Conservation (phyloP, 2,888 invertebrate genomes). For the Emmelina monodactyla region DNA sequence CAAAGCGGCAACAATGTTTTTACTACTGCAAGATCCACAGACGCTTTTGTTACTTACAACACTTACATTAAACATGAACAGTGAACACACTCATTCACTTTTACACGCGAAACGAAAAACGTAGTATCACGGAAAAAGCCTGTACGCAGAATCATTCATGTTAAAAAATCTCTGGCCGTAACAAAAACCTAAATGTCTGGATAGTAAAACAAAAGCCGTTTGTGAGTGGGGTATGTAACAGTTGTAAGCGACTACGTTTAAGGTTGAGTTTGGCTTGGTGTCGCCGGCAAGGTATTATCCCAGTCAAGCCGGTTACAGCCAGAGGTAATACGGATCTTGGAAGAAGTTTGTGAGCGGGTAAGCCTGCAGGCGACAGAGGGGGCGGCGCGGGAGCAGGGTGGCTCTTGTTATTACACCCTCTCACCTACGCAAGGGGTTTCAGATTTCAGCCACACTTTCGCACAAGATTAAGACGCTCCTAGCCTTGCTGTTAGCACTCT, state of each 20-base stretch:
- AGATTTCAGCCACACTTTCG: conserved; percentile 46
- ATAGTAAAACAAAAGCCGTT: conserved; percentile 22
- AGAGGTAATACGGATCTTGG: conserved; percentile 53
- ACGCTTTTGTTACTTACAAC: conserved; percentile 19
- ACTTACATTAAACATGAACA: conserved; percentile 9
- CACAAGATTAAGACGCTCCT: conserved; percentile 56
- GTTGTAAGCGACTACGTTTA: conserved; percentile 28
- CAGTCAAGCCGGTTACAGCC: conserved; percentile 46
- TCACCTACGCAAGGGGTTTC: conserved; percentile 58
- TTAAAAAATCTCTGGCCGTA: conserved; percentile 7
- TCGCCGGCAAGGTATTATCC: conserved; percentile 40
- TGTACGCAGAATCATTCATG: conserved; percentile 5
- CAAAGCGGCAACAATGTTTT: conserved; percentile 38
- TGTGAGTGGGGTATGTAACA: conserved; percentile 20
- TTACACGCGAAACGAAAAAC: not conserved
- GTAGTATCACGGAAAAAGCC: not conserved
- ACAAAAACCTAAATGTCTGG: conserved; percentile 22
- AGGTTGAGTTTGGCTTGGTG: conserved; percentile 34
- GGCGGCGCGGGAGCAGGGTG: conserved; percentile 30
- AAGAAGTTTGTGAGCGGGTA: conserved; percentile 47
- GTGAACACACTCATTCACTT: conserved; percentile 1
- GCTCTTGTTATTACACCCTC: conserved; percentile 62
- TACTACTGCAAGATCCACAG: conserved; percentile 16
- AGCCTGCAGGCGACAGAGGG: conserved; percentile 38
- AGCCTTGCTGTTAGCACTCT: conserved; percentile 48